Conservation (phyloP, 2,888 invertebrate genomes). For the Malacosoma neustria region DNA sequence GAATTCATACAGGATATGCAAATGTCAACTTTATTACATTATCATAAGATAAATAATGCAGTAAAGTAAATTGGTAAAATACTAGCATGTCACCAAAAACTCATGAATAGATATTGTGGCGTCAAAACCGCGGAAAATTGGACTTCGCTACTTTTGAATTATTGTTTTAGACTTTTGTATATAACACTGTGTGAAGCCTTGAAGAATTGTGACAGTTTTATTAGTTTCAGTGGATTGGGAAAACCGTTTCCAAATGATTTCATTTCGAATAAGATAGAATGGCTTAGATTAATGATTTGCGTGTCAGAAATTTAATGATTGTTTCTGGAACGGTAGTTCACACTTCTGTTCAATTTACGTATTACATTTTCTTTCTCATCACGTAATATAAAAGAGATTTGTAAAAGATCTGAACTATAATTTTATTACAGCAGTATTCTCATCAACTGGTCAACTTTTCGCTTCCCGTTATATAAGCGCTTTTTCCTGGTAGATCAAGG, state of each 20-base stretch:
- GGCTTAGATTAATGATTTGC: background rate
- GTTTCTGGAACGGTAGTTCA: too few species aligned
- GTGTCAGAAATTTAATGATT: too few species aligned
- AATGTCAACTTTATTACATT: background rate
- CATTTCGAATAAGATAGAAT: background rate
- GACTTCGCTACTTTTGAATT: constrained; percentile 32
- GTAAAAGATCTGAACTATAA: too few species aligned
- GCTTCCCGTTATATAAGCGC: too few species aligned
- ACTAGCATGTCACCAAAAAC: constrained; percentile 28
- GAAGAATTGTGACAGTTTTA: background rate
- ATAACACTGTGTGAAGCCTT: constrained; percentile 2
- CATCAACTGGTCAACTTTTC: too few species aligned
- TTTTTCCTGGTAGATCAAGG: too few species aligned
- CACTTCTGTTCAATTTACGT: too few species aligned
- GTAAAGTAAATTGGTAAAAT: background rate
- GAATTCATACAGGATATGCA: too few species aligned
- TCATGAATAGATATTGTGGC: constrained; percentile 65
- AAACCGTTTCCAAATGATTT: background rate
- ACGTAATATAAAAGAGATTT: too few species aligned
- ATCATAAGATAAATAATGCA: background rate
- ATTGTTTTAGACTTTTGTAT: constrained; percentile 20
- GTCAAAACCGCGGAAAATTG: constrained; percentile 59
- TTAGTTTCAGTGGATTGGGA: background rate
- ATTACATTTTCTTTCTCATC: too few species aligned
- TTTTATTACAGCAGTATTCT: too few species aligned